Evolutionary conservation across 2,888 invertebrate species (phyloP), one percentile per base, ranked within the genome.

Genomic region (Cordilura impudica): DNA sequence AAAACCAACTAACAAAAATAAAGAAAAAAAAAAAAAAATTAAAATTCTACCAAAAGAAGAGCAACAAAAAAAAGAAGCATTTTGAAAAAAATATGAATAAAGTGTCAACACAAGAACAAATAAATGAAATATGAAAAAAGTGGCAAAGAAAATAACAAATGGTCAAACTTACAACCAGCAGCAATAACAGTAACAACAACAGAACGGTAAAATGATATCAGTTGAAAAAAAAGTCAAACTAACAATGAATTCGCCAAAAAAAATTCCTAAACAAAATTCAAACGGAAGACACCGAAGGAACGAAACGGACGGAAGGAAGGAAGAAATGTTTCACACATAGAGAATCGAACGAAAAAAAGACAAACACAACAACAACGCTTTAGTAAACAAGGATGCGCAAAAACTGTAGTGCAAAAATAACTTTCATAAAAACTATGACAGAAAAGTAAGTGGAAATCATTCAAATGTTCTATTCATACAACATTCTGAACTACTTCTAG

Each of bases 301-400:
- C 45, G 70, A 18, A 51, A 67, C 26, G 65, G 78, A 77, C 67
- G 82, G 83, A 82, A 81, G 83, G 82, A 82, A 83, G 82, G 82
- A 83, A 83, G 82, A 81, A 83, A 82, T 82, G 83, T 78, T 82
- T 83, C 82, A 83, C 81, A 80, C 80, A 73, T 80, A 73, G 21
- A 63, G 14, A 43, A 53, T 14, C n/a, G 14, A 16, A 29, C 10
- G 14, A 21, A 56, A 74, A 65, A 60, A 58, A 72, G 31, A 23
- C 18, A 31, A 58, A 65, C 18, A 10, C 39, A 5, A 66, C 21
- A 65, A 58, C 58, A 66, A 61, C 12, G 10, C 58, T 51, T 51
- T 23, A n/a, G 54, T 35, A 26, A 69, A 56, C 75, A 75, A 75
- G 69, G 75, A 75, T 75, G 75, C 75, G 54, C 54, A 69, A 69